A percentile compares a stretch with the other conserved stretches of the same genome.
Evolutionary conservation across 2,797 vertebrate species (phyloP).

Genomic region (Ctenosaura bakeri): DNA sequence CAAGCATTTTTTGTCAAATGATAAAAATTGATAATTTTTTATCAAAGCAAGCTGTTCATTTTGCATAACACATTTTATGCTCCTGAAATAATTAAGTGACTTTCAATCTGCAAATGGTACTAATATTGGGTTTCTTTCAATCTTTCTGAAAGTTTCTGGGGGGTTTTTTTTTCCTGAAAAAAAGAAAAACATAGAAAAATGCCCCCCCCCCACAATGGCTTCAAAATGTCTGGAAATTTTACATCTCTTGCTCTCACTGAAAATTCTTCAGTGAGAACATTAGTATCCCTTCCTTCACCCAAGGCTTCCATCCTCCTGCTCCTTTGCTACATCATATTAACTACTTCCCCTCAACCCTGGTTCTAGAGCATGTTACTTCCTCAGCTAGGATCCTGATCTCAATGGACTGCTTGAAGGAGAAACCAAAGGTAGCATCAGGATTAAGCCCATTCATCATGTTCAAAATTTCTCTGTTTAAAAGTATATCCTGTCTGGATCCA

Average conservation of each 20-base stretch:
- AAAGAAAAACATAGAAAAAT: too few species aligned
- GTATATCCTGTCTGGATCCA: neutral
- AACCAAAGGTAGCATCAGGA: neutral
- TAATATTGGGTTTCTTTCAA: too few species aligned
- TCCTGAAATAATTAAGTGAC: too few species aligned
- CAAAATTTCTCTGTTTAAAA: neutral
- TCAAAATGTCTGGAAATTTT: too few species aligned
- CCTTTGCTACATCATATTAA: fast-evolving
- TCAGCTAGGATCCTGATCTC: neutral
- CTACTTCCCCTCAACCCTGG: neutral
- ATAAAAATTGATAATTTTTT: too few species aligned
- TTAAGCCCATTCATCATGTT: neutral
- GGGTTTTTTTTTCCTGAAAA: too few species aligned
- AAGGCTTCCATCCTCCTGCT: neutral
- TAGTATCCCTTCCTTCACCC: neutral
- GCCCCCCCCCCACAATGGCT: neutral
- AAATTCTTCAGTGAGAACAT: neutral
- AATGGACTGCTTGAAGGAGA: neutral
- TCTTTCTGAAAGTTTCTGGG: too few species aligned
- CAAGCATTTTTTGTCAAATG: too few species aligned
- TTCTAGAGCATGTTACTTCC: neutral
- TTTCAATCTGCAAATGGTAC: too few species aligned
- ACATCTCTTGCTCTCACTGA: neutral
- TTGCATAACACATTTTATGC: too few species aligned
- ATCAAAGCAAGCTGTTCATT: too few species aligned